phyloP scores from a whole-genome alignment of 2,888 invertebrate species.

The Lochmaea crataegi region DNA sequence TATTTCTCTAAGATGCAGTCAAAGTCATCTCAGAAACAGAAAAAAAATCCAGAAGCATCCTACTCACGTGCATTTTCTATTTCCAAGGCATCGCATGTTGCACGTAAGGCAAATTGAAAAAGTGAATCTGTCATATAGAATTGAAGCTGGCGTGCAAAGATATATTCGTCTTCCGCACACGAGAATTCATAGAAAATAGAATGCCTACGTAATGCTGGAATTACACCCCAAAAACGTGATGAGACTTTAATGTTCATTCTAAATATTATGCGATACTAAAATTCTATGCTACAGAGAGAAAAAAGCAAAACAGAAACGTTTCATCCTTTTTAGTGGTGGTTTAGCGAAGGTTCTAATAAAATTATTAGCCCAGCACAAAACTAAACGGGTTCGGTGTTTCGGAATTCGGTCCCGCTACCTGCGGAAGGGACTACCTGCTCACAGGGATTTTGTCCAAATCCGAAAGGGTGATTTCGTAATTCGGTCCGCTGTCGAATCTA shows the following conservation, averaged over 20 bases:
- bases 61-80: slow-evolving; percentile 23
- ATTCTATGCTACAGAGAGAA: background rate
- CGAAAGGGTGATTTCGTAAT: too few species aligned
- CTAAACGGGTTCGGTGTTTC: too few species aligned
- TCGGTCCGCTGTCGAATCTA: too few species aligned
- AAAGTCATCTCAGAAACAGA: too few species aligned
- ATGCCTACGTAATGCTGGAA: slow-evolving; percentile 8
- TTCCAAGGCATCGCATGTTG: slow-evolving; percentile 22
- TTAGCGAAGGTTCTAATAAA: too few species aligned
- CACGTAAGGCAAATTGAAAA: slow-evolving; percentile 33
- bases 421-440: too few species aligned
- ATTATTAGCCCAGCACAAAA: too few species aligned
- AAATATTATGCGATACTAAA: background rate
- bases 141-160: slow-evolving; percentile 25
- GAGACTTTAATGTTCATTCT: slow-evolving; percentile 3
- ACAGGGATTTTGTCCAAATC: too few species aligned
- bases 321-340: too few species aligned
- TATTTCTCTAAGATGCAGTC: too few species aligned
- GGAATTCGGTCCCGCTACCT: too few species aligned
- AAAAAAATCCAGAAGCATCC: slow-evolving; percentile 2
- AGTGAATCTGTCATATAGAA: slow-evolving; percentile 28
- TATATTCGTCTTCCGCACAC: slow-evolving; percentile 12
- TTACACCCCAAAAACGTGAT: slow-evolving; percentile 19
- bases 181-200: slow-evolving; percentile 28
- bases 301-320: too few species aligned